A percentile compares a stretch with the other conserved stretches of the same genome.
Evolutionary conservation across 2,888 invertebrate genomes (phyloP).

Genomic region (Cryptosula pallasiana): DNA sequence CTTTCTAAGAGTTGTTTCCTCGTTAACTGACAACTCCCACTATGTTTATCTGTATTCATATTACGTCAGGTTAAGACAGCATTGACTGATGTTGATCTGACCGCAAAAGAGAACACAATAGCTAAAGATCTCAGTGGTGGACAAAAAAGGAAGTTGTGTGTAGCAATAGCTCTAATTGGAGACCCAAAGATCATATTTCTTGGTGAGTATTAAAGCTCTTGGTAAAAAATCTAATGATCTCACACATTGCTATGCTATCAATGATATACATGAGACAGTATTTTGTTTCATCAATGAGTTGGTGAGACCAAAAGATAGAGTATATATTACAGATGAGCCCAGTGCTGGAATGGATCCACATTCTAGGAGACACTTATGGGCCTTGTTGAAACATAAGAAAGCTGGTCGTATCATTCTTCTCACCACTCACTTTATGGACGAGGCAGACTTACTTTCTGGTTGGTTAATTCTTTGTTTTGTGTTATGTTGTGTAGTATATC

Average conservation of each 20-base stretch:
- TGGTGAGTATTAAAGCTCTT: too few species aligned
- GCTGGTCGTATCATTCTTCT: constrained; percentile 65
- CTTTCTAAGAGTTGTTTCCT: not conserved
- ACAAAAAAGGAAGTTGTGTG: too few species aligned
- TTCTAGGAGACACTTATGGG: constrained; percentile 76
- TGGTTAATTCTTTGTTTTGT: too few species aligned
- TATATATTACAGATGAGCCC: too few species aligned
- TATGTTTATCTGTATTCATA: not conserved
- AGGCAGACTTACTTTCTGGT: too few species aligned
- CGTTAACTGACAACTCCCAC: not conserved
- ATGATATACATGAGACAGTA: too few species aligned
- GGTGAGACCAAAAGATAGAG: too few species aligned
- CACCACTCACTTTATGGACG: too few species aligned
- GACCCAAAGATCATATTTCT: not conserved
- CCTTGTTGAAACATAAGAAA: constrained; percentile 68
- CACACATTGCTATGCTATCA: too few species aligned
- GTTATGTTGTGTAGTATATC: too few species aligned
- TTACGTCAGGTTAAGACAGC: not conserved
- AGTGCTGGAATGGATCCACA: constrained; percentile 79
- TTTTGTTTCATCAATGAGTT: too few species aligned
- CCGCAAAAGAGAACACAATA: not conserved
- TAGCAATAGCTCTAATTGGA: not conserved
- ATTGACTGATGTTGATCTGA: not conserved
- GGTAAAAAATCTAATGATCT: too few species aligned
- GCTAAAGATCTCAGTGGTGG: not conserved